Evolutionary conservation across 2,888 invertebrate genomes (phyloP).

Genomic region (Scaptomyza tumidula): DNA sequence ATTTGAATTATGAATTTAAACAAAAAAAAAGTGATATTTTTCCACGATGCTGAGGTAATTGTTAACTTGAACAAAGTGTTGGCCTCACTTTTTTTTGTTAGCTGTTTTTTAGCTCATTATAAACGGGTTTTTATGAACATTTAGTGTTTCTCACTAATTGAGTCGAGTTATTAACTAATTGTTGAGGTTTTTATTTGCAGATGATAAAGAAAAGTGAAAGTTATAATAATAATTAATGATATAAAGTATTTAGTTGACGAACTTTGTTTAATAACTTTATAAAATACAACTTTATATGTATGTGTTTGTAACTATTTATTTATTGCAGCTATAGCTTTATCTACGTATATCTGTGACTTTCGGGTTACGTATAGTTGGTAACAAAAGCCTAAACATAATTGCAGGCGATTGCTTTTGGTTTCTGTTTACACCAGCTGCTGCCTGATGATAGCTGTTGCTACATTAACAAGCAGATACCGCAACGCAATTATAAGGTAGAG

Average conservation of each 20-base stretch:
- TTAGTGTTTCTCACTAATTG: conserved; percentile 22
- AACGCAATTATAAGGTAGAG: conserved; percentile 59
- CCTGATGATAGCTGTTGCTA: neutral
- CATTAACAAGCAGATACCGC: conserved; percentile 46
- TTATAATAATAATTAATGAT: too few relatives aligned
- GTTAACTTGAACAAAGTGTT: conserved; percentile 29
- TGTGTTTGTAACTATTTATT: conserved; percentile 2
- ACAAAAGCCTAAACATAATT: conserved; percentile 45
- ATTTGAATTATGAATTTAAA: conserved; percentile 38
- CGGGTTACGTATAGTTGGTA: neutral
- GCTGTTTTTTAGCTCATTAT: neutral
- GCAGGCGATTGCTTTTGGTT: conserved; percentile 32
- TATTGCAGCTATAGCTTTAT: conserved; percentile 16
- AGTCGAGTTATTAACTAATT: conserved; percentile 47
- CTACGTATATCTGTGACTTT: too few relatives aligned
- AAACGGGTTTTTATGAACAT: neutral
- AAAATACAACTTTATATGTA: too few relatives aligned
- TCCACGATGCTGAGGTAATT: conserved; percentile 54
- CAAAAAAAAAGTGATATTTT: conserved; percentile 67
- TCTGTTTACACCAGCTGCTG: conserved; percentile 12
- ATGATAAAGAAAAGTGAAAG: too few relatives aligned
- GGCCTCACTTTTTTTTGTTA: too few relatives aligned
- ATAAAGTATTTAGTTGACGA: too few relatives aligned
- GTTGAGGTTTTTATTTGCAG: conserved; percentile 3
- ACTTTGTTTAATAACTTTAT: too few relatives aligned